These are phyloP conservation scores for Ctenomys sociabilis DNA, from an alignment of 2,113 vertebrate species.

Conservation along the genomic window DNA sequence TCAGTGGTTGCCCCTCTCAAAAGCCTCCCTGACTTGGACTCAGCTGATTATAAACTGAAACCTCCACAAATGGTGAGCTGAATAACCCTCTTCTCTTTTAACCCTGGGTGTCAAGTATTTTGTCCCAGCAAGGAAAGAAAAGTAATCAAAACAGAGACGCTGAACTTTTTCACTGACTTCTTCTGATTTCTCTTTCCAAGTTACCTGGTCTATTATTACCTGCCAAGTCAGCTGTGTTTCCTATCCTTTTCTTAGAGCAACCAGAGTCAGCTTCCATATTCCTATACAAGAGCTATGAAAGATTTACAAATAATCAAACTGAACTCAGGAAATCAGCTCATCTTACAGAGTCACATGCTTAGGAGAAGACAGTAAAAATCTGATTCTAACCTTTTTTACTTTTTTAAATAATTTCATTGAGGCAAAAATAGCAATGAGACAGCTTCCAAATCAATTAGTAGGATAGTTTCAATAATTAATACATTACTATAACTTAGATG, in stretches of 20 bases:
- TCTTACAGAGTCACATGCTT: neutral
- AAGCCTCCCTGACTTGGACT: no score
- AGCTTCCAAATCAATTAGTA: no score
- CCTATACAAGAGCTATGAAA: neutral
- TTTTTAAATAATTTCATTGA: no score
- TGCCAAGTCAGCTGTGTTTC: neutral
- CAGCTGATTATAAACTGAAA: no score
- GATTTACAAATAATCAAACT: neutral
- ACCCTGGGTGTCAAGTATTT: no score
- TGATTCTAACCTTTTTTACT: neutral
- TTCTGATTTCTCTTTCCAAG: neutral
- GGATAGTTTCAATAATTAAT: no score
- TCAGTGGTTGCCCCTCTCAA: no score
- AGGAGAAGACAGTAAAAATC: neutral
- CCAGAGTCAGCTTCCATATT: neutral
- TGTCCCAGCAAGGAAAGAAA: no score
- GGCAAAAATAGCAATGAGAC: no score
- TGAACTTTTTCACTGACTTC: neutral
- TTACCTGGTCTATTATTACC: neutral
- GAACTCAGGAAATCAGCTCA: constrained; percentile 8
- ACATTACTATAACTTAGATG: neutral
- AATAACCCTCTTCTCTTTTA: no score
- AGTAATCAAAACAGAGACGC: neutral
- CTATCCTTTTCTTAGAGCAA: neutral
- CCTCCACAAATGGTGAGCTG: no score